Evolutionary conservation across 2,797 vertebrate genomes (phyloP), one percentile per base, ranked within the genome.

Genomic region (Craterocephalus amniculus): DNA sequence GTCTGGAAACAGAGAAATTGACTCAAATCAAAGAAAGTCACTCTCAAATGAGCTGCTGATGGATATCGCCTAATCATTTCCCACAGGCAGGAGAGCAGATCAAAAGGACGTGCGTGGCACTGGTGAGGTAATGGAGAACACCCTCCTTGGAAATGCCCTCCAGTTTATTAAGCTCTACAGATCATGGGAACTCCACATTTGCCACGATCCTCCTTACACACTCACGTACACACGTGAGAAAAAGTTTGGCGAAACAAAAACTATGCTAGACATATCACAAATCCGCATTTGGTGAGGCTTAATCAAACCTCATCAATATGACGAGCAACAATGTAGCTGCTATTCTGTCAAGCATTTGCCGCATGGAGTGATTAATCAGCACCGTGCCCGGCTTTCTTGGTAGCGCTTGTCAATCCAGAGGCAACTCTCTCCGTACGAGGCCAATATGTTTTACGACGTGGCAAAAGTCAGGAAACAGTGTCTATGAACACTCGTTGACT

Each of bases 1-100:
- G 86, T 99, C 98, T 99, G 85, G 49, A 62, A 1, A 1, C 67
- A 89, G 9, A 66, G 63, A 27, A 60, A 14, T 1, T 2, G 7
- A 54, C 3, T 67, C 27, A 38, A 0, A 56, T 40, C 14, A n/a
- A n/a, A n/a, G n/a, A n/a, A n/a, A n/a, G 8, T 51, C 26, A 11
- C 36, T 58, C 6, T 31, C 9, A 22, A 45, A 2, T n/a, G 9
- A 31, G 11, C 18, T 22, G 34, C 27, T 45, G 43, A 36, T 2
- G 8, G 1, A 16, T 20, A 3, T n/a, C 16, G 3, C 16, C 48
- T 34, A 10, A 18, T 32, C 10, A 12, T 58, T 20, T 9, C 13
- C 27, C 36, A 24, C 26, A 11, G 32, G 34, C 18, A 58, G 45
- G 35, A 54, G 45, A 57, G 24, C 22, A 20, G 3, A 34, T 49